Evolutionary conservation across 1,140 invertebrate genomes (phyloP), one percentile per base, ranked within the genome.

Genomic region (Bilobella aurantiaca): DNA sequence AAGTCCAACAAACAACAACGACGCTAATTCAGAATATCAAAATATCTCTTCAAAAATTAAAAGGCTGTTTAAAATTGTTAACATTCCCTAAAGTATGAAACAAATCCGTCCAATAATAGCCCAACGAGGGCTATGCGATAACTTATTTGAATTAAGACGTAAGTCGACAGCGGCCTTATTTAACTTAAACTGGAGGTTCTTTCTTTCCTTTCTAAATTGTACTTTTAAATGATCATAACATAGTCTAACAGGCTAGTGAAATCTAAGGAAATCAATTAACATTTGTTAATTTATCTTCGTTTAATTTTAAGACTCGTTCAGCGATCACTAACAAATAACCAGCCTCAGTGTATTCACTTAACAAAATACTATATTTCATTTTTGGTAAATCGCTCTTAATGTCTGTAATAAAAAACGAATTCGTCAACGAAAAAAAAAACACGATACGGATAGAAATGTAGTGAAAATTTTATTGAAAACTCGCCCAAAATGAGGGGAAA

Each of bases 1-100:
- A 78, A 84, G 69, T 87, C 89, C 75, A 93, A 91, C 76, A 92
- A 91, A 75, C 82, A 85, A 16, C 23, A 42, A n/a, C 8, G 8
- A 8, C 37, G n/a, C 8, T 8, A n/a, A 42, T 8, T n/a, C 8
- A 42, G 37, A 42, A 42, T 12, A 42, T 42, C 37, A n/a, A 12
- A 42, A 42, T 42, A 12, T 42, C n/a, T 12, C 8, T 42, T 42
- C 8, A 42, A 42, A n/a, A 42, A 42, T 12, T n/a, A 42, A 42
- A 42, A n/a, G 37, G 8, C n/a, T 8, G 8, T 12, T 12, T 42
- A 42, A 42, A 8, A n/a, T 12, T 12, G n/a, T n/a, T 42, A 42
- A 42, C 37, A 42, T 42, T 42, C 37, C 37, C 37, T 42, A 8
- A 8, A 42, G n/a, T 42, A 12, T 42, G 8, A 42, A 42, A 42